A percentile compares a stretch with the other conserved stretches of the same genome.
phyloP scores from a whole-genome alignment of 2,888 invertebrate genomes.

The Hololepta plana region DNA sequence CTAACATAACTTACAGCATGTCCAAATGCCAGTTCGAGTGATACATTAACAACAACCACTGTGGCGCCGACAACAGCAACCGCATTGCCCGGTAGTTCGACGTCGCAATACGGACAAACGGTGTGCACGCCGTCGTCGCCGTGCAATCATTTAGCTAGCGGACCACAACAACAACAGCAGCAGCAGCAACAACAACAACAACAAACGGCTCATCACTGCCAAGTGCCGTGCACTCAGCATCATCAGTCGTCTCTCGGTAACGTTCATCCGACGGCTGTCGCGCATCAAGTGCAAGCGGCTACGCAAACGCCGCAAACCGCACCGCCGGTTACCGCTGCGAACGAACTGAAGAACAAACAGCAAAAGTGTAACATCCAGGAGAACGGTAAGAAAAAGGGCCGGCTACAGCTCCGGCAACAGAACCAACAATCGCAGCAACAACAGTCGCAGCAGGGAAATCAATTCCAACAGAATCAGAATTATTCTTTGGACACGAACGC shows the following conservation, averaged over 20 bases:
- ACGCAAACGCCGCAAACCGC: slow-evolving; percentile 38
- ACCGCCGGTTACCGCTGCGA: slow-evolving; percentile 17
- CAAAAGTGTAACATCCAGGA: background rate
- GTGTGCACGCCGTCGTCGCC: slow-evolving; percentile 15
- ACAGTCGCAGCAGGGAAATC: slow-evolving; percentile 10
- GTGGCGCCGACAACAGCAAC: slow-evolving; percentile 19
- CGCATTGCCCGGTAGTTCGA: slow-evolving; percentile 14
- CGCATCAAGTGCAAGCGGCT: slow-evolving; percentile 40
- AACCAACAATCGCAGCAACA: slow-evolving; percentile 10
- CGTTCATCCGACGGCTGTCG: slow-evolving; percentile 9
- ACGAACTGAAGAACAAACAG: slow-evolving; percentile 17
- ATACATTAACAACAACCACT: slow-evolving; percentile 18
- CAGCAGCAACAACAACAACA: slow-evolving; percentile 21
- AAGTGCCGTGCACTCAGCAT: slow-evolving; percentile 19
- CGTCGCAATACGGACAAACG: slow-evolving; percentile 17
- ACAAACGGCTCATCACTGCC: slow-evolving; percentile 17
- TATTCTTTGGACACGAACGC: background rate
- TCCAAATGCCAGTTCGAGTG: slow-evolving; percentile 17
- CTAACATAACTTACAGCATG: slow-evolving; percentile 17
- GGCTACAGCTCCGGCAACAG: slow-evolving; percentile 8
- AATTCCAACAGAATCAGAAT: background rate
- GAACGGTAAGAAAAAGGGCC: slow-evolving; percentile 8
- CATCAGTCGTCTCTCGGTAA: too few relatives aligned
- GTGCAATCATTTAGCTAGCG: slow-evolving; percentile 15
- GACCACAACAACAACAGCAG: slow-evolving; percentile 2